A percentile compares a stretch with the other conserved stretches of the same genome.
These are phyloP conservation scores for Rhagium mordax DNA, from an alignment of 2,888 invertebrate species.

Conservation along the genomic window DNA sequence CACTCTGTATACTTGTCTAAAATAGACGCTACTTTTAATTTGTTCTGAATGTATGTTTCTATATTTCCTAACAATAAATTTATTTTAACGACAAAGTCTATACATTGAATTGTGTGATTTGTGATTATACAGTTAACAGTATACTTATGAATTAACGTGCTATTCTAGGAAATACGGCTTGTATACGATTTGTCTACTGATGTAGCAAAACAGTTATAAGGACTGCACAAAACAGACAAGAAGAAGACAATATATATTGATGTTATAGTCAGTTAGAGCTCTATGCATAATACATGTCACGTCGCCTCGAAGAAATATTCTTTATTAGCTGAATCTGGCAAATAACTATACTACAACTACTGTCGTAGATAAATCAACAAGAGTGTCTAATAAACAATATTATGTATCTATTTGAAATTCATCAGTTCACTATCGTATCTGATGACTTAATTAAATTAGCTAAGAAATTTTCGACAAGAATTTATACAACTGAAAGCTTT, in stretches of 20 bases:
- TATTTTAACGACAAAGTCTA: background rate
- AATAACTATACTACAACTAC: conserved; percentile 17
- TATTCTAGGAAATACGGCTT: conserved; percentile 32
- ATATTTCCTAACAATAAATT: background rate
- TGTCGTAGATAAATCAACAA: conserved; percentile 1
- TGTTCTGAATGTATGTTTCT: too few species aligned
- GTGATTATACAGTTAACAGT: too few species aligned
- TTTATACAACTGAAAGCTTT: too few species aligned
- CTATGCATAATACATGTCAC: conserved; percentile 46
- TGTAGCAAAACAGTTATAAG: conserved; percentile 22
- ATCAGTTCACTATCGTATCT: background rate
- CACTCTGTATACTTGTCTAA: too few species aligned
- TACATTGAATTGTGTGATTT: background rate
- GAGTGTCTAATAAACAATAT: conserved; percentile 16
- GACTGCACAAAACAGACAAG: conserved; percentile 5
- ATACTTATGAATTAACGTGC: conserved; percentile 46
- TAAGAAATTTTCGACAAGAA: too few species aligned
- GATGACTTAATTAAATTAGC: background rate
- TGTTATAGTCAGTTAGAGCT: conserved; percentile 45
- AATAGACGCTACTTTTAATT: too few species aligned
- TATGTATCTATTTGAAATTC: background rate
- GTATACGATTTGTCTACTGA: conserved; percentile 30
- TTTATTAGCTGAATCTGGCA: conserved; percentile 26
- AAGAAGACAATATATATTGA: conserved; percentile 47
- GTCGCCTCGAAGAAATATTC: conserved; percentile 35